These are phyloP conservation scores for Lycocorax pyrrhopterus DNA, from an alignment of 2,113 vertebrate genomes.

Conservation along the genomic window DNA sequence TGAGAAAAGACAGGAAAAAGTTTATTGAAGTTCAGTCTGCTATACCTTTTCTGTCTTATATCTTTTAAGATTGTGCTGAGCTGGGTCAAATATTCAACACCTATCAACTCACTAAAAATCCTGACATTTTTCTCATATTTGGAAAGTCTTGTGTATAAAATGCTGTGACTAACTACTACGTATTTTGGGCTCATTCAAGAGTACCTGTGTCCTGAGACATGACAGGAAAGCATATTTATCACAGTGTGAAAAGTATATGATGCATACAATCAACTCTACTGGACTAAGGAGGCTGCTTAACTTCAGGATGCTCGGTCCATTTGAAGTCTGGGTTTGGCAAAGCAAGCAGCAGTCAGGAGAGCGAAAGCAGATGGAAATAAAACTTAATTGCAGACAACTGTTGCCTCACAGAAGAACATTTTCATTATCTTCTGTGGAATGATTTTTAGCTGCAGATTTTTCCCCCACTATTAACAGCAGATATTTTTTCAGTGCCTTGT, in stretches of 20 bases:
- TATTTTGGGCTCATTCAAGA: background rate
- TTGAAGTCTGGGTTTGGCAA: background rate
- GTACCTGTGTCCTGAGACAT: background rate
- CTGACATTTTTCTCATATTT: background rate
- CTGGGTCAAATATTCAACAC: background rate
- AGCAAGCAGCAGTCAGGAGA: background rate
- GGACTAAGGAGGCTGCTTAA: conserved; percentile 23
- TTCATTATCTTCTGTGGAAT: background rate
- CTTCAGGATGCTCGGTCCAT: background rate
- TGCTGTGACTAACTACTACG: background rate
- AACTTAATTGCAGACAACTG: background rate
- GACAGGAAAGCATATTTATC: background rate
- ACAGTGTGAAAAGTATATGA: background rate
- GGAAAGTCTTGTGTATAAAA: background rate
- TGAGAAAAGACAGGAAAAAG: background rate
- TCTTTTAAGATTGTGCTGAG: conserved; percentile 5
- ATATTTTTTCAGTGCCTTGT: background rate
- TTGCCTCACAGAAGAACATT: background rate
- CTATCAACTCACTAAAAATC: background rate
- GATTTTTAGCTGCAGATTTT: background rate
- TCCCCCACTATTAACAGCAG: background rate
- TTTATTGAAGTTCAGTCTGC: background rate
- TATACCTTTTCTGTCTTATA: background rate
- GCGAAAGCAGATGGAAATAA: conserved; percentile 6
- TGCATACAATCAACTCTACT: background rate